Percentiles rank a stretch among this genome's conserved stretches.
These are phyloP conservation scores for Epinotia nisella DNA, from an alignment of 2,888 invertebrate genomes.

Conservation along the genomic window DNA sequence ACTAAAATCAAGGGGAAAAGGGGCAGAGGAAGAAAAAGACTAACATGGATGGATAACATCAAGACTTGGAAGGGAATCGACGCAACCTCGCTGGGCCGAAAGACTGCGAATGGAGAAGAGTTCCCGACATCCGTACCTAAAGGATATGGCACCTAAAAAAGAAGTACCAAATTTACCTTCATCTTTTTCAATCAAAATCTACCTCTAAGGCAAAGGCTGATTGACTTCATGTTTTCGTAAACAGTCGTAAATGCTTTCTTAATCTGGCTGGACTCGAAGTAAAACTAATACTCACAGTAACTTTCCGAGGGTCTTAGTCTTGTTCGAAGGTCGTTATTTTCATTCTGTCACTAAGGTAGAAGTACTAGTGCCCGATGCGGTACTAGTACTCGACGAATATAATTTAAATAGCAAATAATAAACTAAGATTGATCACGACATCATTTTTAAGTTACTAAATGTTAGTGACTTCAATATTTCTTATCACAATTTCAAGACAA, in stretches of 20 bases:
- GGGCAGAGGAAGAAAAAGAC: background rate
- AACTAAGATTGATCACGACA: too few species aligned
- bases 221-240: background rate
- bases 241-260: background rate
- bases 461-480: too few species aligned
- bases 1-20: background rate
- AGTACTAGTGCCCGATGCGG: too few species aligned
- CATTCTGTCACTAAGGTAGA: background rate
- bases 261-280: background rate
- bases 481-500: too few species aligned
- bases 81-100: background rate
- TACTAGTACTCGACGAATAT: too few species aligned
- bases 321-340: background rate
- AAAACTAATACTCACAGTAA: constrained; percentile 9
- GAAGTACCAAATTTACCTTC: background rate
- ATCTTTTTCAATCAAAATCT: background rate
- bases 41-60: background rate
- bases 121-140: background rate
- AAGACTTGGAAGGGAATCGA: background rate
- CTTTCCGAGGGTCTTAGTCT: background rate
- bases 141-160: constrained; percentile 2
- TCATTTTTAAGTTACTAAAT: too few species aligned
- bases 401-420: too few species aligned
- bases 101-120: background rate
- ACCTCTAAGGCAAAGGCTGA: background rate